phyloP scores from a whole-genome alignment of 64 coral and sea anemone species.

The Porites lutea region DNA sequence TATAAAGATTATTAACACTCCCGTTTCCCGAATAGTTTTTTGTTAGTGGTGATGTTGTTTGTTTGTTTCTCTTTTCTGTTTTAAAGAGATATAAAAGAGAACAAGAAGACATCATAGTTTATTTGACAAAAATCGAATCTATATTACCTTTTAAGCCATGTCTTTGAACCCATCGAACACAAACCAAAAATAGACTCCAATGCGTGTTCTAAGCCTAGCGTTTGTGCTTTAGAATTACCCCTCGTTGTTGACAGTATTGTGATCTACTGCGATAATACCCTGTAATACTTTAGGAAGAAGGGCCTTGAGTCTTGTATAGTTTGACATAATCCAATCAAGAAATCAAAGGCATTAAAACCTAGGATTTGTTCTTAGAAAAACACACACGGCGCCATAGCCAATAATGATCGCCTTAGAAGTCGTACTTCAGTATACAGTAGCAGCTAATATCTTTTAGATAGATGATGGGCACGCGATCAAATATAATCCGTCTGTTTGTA shows the following conservation, averaged over 20 bases:
- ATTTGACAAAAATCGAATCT: too few relatives aligned
- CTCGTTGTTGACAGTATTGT: neutral
- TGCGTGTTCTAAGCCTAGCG: neutral
- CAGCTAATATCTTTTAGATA: neutral
- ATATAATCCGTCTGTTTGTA: neutral
- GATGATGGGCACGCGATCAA: neutral
- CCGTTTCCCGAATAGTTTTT: too few relatives aligned
- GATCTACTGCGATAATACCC: neutral
- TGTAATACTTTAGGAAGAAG: neutral
- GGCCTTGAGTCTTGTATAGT: neutral
- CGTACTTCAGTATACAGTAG: neutral
- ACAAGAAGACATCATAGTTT: too few relatives aligned
- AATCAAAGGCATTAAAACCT: neutral
- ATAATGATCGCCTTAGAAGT: neutral
- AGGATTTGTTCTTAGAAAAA: neutral
- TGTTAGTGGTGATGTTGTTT: too few relatives aligned
- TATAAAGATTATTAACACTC: too few relatives aligned
- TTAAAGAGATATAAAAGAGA: too few relatives aligned
- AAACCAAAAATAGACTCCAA: neutral
- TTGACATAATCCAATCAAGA: neutral
- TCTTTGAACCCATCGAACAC: neutral
- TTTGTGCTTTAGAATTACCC: neutral
- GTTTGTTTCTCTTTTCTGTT: too few relatives aligned
- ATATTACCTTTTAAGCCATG: too few relatives aligned
- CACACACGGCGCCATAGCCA: slow-evolving; percentile 20